These are phyloP conservation scores for Heliconius himera DNA, from an alignment of 1,140 invertebrate genomes.

Conservation along the genomic window DNA sequence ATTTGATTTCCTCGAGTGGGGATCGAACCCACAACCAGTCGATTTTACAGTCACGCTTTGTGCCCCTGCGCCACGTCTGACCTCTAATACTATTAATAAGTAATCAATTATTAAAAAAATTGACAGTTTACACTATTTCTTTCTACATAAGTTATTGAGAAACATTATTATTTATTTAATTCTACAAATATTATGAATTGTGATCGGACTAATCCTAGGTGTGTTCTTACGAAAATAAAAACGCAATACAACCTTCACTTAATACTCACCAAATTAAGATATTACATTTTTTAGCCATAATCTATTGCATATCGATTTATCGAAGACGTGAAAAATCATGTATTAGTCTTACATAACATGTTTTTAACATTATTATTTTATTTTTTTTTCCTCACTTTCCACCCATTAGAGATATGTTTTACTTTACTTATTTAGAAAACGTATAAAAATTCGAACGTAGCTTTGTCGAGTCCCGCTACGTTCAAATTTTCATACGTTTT, in stretches of 20 bases:
- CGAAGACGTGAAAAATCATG: not conserved
- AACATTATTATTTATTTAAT: slow-evolving; percentile 6
- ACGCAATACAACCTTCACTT: slow-evolving; percentile 1
- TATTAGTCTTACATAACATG: slow-evolving; percentile 15
- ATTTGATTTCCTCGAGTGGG: too few species aligned
- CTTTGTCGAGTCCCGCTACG: too few species aligned
- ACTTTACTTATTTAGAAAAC: too few species aligned
- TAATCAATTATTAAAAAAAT: too few species aligned
- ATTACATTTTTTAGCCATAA: slow-evolving; percentile 7
- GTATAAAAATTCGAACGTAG: too few species aligned
- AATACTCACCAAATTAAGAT: slow-evolving; percentile 1
- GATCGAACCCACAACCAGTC: too few species aligned
- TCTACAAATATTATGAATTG: not conserved
- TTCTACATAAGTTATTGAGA: not conserved
- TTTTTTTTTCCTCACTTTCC: not conserved
- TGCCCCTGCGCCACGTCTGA: too few species aligned
- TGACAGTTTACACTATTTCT: too few species aligned
- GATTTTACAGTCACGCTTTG: too few species aligned
- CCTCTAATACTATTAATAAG: too few species aligned
- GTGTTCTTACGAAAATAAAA: slow-evolving; percentile 1
- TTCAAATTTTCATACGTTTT: too few species aligned
- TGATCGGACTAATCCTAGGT: not conserved
- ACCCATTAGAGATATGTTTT: too few species aligned
- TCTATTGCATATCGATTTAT: slow-evolving; percentile 13
- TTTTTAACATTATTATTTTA: slow-evolving; percentile 12